Evolutionary conservation across 1,140 invertebrate species (phyloP).

Genomic region (Ceratitis capitata): DNA sequence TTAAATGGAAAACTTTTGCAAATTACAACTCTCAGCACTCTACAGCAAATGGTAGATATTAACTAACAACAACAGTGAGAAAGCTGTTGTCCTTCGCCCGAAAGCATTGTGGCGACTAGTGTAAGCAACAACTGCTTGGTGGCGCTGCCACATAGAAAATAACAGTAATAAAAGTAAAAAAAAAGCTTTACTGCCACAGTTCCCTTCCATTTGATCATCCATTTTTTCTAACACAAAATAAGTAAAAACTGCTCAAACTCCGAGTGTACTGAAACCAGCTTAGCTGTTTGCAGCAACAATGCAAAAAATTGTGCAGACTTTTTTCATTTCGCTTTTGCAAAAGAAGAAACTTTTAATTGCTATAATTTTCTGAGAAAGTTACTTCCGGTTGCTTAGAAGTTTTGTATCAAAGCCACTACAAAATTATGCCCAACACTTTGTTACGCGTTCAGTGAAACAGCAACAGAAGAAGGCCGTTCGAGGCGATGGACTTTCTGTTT

Average conservation of each 20-base stretch:
- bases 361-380: conserved; percentile 6
- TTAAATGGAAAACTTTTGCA: neutral
- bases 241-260: no score
- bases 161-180: neutral
- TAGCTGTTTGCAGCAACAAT: neutral
- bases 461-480: neutral
- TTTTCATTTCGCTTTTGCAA: neutral
- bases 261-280: no score
- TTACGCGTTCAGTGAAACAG: neutral
- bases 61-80: neutral
- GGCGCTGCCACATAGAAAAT: neutral
- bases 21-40: neutral
- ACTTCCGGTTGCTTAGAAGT: conserved; percentile 15
- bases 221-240: neutral
- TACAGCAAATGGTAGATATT: neutral
- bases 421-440: conserved; percentile 6
- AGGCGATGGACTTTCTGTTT: neutral
- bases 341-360: conserved; percentile 10
- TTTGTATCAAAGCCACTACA: neutral
- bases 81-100: neutral
- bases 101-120: neutral
- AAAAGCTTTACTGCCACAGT: neutral
- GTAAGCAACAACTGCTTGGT: neutral
- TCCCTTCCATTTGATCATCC: neutral
- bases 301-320: neutral